Percentiles rank a stretch among this genome's conserved stretches.
These are phyloP conservation scores for Chrysopa pallens DNA, from an alignment of 1,140 invertebrate genomes.

Conservation along the genomic window DNA sequence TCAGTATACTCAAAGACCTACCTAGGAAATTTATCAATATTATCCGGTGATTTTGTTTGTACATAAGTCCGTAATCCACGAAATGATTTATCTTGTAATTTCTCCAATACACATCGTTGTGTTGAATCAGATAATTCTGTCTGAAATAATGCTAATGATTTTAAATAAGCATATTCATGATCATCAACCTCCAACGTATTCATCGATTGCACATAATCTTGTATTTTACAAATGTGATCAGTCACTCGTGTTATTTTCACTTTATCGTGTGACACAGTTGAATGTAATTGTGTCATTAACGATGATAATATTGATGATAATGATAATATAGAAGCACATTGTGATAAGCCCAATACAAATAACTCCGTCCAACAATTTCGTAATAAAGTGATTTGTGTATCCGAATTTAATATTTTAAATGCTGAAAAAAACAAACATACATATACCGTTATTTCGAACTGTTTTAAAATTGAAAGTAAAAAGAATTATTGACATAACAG, in stretches of 20 bases:
- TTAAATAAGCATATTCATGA: conserved; percentile 79
- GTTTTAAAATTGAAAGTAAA: no score
- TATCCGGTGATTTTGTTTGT: conserved; percentile 24
- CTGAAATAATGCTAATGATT: conserved; percentile 69
- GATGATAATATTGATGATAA: conserved; percentile 66
- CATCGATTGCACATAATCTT: conserved; percentile 64
- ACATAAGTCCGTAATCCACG: conserved; percentile 46
- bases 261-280: conserved; percentile 50
- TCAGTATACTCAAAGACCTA: conserved; percentile 6
- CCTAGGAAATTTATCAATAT: conserved; percentile 41
- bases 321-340: conserved; percentile 66
- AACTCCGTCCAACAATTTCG: conserved; percentile 84
- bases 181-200: conserved; percentile 58
- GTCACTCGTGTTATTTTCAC: conserved; percentile 61
- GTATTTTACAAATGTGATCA: conserved; percentile 65
- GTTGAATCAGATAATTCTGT: conserved; percentile 25
- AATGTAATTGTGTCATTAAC: conserved; percentile 51
- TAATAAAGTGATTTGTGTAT: conserved; percentile 67
- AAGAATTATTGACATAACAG: no score
- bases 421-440: no score
- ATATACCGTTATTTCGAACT: no score
- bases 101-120: conserved; percentile 28
- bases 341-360: conserved; percentile 79
- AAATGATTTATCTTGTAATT: conserved; percentile 54
- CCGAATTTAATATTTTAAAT: conserved; percentile 20